Percentiles rank a stretch among this genome's conserved stretches.
These are phyloP conservation scores for Rhorus exstirpatorius DNA, from an alignment of 2,888 invertebrate genomes.

Conservation along the genomic window DNA sequence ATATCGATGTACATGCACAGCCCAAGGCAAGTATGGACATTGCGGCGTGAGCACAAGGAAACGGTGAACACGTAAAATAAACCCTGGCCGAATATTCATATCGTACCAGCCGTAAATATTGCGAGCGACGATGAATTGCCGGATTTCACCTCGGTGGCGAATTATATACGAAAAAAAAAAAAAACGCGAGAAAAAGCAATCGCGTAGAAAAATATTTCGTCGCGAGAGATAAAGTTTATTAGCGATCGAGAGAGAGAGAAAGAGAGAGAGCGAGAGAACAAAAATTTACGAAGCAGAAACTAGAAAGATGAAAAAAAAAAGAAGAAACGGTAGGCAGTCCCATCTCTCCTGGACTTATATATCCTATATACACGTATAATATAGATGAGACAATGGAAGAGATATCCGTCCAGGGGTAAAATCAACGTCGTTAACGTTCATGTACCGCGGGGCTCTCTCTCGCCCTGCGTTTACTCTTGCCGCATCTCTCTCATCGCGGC, in stretches of 20 bases:
- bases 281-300: not conserved
- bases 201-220: conserved; percentile 52
- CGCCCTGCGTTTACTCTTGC: conserved; percentile 28
- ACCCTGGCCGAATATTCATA: conserved; percentile 82
- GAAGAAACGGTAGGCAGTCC: not conserved
- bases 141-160: conserved; percentile 74
- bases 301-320: not conserved
- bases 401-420: conserved; percentile 65
- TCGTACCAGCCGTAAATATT: conserved; percentile 77
- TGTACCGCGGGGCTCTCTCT: conserved; percentile 21
- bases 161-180: conserved; percentile 42
- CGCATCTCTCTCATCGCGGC: conserved; percentile 15
- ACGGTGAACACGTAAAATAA: conserved; percentile 81
- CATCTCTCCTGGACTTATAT: no score
- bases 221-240: conserved; percentile 18
- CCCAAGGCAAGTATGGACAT: conserved; percentile 24
- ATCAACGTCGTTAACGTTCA: conserved; percentile 69
- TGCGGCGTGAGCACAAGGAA: conserved; percentile 77
- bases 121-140: conserved; percentile 78
- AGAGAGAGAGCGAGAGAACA: no score
- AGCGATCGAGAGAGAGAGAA: not conserved
- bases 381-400: not conserved
- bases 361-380: no score
- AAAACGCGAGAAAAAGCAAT: conserved; percentile 35
- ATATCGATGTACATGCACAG: conserved; percentile 25